Evolutionary conservation across 2,113 vertebrate species (phyloP), one percentile per base, ranked within the genome.

Genomic region (Vombatus ursinus): DNA sequence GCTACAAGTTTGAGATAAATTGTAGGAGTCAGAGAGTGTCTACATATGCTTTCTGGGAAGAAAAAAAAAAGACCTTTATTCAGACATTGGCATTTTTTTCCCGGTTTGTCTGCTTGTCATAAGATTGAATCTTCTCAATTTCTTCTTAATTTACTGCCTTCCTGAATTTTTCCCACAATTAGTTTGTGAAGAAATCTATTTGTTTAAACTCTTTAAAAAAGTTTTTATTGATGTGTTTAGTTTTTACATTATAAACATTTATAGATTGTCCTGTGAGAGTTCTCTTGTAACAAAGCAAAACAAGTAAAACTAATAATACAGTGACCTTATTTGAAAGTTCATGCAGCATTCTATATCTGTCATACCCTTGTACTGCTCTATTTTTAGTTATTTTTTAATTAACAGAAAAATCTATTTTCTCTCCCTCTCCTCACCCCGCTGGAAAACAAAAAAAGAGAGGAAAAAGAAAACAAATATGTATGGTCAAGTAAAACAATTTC

Each of bases 141-240:
- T 96, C 84, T 89, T 98, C 95, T 95, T 96, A 97, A 97, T 98
- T 97, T 96, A 97, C 94, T 96, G 96, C 90, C 61, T 97, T 97
- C 94, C n/a, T 52, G 97, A 93, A 14, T 24, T 44, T 95, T 94
- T 90, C 49, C 48, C 49, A 50, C 68, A 26, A 3, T 92, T 94
- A 19, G 90, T n/a, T 3, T 52, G 61, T 90, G 90, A 96, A 89
- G 90, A 96, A 96, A 96, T 5, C 23, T 84, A 84, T 44, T 84
- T 84, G 19, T 44, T 84, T 44, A 84, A 84, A 84, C 2, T 84
- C 68, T 84, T 84, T 44, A 8, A 84, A 77, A 84, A 23, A 61
- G 25, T 57, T 57, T 68, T 68, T 68, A 68, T 37, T 68, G 61
- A 68, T 68, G 31, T 68, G 7, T 84, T 84, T 84, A 44, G 19